phyloP scores from a whole-genome alignment of 2,113 vertebrate genomes.

The Romanogobio albipinnatus region DNA sequence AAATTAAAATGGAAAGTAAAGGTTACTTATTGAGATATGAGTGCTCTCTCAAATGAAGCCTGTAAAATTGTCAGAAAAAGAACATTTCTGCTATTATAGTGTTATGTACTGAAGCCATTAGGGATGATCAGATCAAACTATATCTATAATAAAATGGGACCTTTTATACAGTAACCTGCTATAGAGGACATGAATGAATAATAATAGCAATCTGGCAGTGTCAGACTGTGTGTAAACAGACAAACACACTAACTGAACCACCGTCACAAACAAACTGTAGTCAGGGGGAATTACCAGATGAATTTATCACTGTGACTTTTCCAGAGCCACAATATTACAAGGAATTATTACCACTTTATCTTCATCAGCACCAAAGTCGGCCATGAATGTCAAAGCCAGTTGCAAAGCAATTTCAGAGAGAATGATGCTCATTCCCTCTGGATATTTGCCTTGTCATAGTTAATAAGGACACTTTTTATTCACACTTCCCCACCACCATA shows the following conservation, averaged over 20 bases:
- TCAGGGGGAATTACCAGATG: conserved; percentile 9
- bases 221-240: conserved; percentile 11
- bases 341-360: conserved; percentile 32
- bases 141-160: background rate
- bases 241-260: background rate
- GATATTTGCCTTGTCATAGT: conserved; percentile 52
- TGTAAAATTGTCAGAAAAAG: conserved; percentile 1
- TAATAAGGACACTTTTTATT: conserved; percentile 52
- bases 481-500: conserved; percentile 32
- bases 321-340: conserved; percentile 22
- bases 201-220: conserved; percentile 9
- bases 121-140: background rate
- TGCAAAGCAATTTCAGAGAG: conserved; percentile 42
- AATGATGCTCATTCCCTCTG: conserved; percentile 36
- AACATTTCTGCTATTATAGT: conserved; percentile 5
- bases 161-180: background rate
- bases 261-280: background rate
- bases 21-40: background rate
- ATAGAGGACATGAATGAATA: background rate
- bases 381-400: conserved; percentile 39
- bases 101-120: background rate
- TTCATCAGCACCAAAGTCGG: conserved; percentile 35
- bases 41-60: background rate
- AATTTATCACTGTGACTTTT: conserved; percentile 27
- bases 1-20: background rate